Conservation (phyloP, 1,140 invertebrate genomes). For the Augochlora pura region DNA sequence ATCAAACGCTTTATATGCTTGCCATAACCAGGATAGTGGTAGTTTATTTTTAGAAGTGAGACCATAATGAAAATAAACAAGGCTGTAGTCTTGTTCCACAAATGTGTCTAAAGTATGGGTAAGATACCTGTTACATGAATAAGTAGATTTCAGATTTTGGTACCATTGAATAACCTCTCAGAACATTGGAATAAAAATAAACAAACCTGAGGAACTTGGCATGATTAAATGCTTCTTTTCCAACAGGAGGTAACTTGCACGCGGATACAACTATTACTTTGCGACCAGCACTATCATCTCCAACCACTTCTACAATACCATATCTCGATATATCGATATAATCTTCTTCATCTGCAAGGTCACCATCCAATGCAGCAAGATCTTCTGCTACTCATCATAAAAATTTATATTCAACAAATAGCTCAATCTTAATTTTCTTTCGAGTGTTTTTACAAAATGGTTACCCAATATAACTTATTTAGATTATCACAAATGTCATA, state of each 20-base stretch:
- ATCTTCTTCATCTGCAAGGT: conserved; percentile 82
- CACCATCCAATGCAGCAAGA: conserved; percentile 76
- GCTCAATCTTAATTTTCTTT: no score
- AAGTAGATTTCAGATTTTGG: conserved; percentile 32
- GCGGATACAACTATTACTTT: conserved; percentile 98
- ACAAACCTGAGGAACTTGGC: conserved; percentile 89
- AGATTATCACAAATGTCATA: conserved; percentile 20
- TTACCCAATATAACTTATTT: conserved; percentile 8
- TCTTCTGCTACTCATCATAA: conserved; percentile 71
- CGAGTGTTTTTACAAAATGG: conserved; percentile 5
- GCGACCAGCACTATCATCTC: conserved; percentile 93
- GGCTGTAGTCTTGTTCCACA: conserved; percentile 98
- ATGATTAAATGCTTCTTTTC: conserved; percentile 89
- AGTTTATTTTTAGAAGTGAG: conserved; percentile 98
- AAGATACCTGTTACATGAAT: conserved; percentile 88
- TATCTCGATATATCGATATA: conserved; percentile 89
- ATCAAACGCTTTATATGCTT: conserved; percentile 99
- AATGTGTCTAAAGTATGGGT: conserved; percentile 97
- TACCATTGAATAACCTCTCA: neutral
- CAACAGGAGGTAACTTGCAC: conserved; percentile 92
- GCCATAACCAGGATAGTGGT: conserved; percentile 96
- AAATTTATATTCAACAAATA: conserved; percentile 21
- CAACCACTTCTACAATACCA: conserved; percentile 94
- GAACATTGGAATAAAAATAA: neutral
- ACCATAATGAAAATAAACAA: conserved; percentile 99